Percentiles rank a stretch among this genome's conserved stretches.
phyloP scores from a whole-genome alignment of 1,140 invertebrate species.

The Sarcophaga peregrina region DNA sequence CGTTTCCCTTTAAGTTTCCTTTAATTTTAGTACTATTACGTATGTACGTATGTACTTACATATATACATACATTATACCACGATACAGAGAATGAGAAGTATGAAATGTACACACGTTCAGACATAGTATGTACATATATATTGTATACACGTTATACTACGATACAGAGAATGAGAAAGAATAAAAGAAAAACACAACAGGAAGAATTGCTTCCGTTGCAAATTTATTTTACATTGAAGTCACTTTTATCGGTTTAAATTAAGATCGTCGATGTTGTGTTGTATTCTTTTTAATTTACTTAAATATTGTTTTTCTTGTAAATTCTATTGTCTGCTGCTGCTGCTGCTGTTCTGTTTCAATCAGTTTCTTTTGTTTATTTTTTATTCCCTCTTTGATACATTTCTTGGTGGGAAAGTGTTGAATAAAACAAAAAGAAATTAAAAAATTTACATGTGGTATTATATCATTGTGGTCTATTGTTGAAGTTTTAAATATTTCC shows the following conservation, averaged over 20 bases:
- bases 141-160: neutral
- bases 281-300: constrained; percentile 18
- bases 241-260: constrained; percentile 5
- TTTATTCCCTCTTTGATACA: too few relatives aligned
- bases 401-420: neutral
- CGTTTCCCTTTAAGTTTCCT: neutral
- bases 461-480: neutral
- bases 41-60: neutral
- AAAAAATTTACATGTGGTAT: too few relatives aligned
- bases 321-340: neutral
- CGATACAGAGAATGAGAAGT: neutral
- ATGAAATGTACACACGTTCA: neutral
- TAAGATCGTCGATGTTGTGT: constrained; percentile 1
- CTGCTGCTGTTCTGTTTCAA: neutral
- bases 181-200: constrained; percentile 11
- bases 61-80: too few relatives aligned
- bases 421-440: too few relatives aligned
- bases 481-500: neutral
- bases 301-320: neutral
- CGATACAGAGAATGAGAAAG: constrained; percentile 6
- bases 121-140: too few relatives aligned
- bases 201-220: constrained; percentile 38
- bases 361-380: neutral
- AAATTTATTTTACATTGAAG: constrained; percentile 8
- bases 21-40: neutral